These are phyloP conservation scores for Pseudochromis fuscus DNA, from an alignment of 2,797 vertebrate genomes.

Conservation along the genomic window DNA sequence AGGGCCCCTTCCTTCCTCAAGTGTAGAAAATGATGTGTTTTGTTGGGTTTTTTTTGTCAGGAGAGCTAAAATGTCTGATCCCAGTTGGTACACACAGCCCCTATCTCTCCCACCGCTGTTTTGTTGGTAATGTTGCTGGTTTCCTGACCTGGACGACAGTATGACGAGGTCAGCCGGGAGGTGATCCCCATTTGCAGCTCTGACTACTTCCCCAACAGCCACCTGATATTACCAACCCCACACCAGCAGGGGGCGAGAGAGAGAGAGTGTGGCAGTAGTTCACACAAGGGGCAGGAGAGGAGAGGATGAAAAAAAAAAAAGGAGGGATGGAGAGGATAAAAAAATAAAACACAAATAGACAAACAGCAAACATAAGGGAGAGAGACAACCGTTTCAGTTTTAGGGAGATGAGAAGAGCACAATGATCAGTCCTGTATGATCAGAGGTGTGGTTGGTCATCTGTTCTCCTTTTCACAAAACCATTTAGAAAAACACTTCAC, in stretches of 20 bases:
- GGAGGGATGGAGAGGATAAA: constrained; percentile 42
- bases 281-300: constrained; percentile 81
- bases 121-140: constrained; percentile 63
- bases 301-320: constrained; percentile 39
- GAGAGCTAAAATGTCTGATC: constrained; percentile 35
- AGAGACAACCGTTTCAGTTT: constrained; percentile 82
- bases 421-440: constrained; percentile 68
- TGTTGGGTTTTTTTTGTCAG: constrained; percentile 16
- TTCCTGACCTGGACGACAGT: constrained; percentile 99
- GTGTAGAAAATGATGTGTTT: constrained; percentile 35
- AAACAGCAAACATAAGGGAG: constrained; percentile 80
- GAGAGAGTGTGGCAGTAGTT: constrained; percentile 74
- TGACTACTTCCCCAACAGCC: constrained; percentile 98
- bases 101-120: constrained; percentile 70
- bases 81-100: constrained; percentile 39
- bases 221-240: constrained; percentile 91
- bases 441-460: constrained; percentile 58
- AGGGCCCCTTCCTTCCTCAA: constrained; percentile 24
- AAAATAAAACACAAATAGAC: constrained; percentile 48
- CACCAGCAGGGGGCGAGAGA: constrained; percentile 84
- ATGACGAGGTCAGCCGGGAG: constrained; percentile 99
- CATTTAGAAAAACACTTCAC: constrained; percentile 71
- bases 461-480: constrained; percentile 87
- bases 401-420: constrained; percentile 68
- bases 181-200: constrained; percentile 98